Evolutionary conservation across 2,797 vertebrate genomes (phyloP), one percentile per base, ranked within the genome.

Genomic region (Lutjanus argentimaculatus): DNA sequence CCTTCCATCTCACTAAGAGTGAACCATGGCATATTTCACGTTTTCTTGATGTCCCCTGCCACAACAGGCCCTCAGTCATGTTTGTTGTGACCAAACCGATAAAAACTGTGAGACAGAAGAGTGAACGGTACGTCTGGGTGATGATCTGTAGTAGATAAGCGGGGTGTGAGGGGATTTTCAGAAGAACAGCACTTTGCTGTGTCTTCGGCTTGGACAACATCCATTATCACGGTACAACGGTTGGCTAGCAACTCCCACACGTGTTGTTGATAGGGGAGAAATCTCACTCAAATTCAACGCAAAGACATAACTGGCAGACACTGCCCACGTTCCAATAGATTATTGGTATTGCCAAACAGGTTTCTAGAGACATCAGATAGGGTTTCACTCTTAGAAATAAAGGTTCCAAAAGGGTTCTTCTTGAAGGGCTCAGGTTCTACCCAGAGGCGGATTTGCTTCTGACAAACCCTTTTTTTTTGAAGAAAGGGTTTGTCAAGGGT

Each of bases 91-190:
- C 59, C 68, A 84, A 40, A 86, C 65, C 82, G 70, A 87, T 83
- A 66, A 81, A 61, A 85, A 43, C 22, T 73, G 48, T 11, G 71
- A 82, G 79, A 75, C 72, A 78, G 61, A 49, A 21, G 82, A 59
- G 19, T 43, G 68, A 81, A 79, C 56, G 67, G 61, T 85, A 36
- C 63, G 80, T 65, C 77, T 81, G 66, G 56, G 53, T 49, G 75
- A 72, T 72, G 77, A 85, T 85, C 72, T 83, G 63, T 66, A 46
- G 55, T 36, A 88, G 86, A 91, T 90, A 83, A 83, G 64, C 14
- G 59, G 5, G 59, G 45, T 16, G 70, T 64, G 56, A 56, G 30
- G 74, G 58, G 73, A 71, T 77, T 61, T 79, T 88, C 58, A 56
- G 65, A 81, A 25, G 8, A 83, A 58, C 14, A 57, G 71, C n/a